These are phyloP conservation scores for Graphium colonna DNA, from an alignment of 2,888 invertebrate species.

Conservation along the genomic window DNA sequence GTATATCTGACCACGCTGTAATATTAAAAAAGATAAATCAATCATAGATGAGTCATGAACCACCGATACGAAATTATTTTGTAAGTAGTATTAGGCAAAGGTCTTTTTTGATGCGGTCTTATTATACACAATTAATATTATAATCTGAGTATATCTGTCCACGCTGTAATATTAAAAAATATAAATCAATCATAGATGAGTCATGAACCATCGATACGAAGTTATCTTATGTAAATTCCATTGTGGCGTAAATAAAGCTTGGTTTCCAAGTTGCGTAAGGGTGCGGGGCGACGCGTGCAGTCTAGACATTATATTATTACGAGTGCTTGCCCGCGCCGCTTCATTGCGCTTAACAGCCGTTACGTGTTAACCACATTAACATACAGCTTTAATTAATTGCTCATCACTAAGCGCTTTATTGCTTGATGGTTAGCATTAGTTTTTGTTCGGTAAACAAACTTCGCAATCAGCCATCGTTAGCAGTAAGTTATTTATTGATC, in stretches of 20 bases:
- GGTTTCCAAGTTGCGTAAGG: constrained; percentile 69
- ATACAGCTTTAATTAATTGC: constrained; percentile 65
- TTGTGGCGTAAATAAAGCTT: constrained; percentile 41
- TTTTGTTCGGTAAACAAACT: neutral
- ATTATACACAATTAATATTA: no score
- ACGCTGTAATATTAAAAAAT: no score
- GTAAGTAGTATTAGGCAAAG: neutral
- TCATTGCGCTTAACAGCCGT: constrained; percentile 60
- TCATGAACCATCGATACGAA: neutral
- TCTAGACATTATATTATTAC: constrained; percentile 59
- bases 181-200: neutral
- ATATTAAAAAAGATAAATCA: no score
- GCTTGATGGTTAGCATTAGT: constrained; percentile 39
- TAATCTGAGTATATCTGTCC: no score
- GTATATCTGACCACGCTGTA: no score
- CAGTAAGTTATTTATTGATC: neutral
- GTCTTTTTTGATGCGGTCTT: no score
- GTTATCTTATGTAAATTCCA: constrained; percentile 27
- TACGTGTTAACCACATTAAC: constrained; percentile 56
- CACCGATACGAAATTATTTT: no score
- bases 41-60: no score
- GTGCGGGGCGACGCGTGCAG: constrained; percentile 63
- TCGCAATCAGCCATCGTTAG: neutral
- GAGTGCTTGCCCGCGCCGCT: constrained; percentile 37
- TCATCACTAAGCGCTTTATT: constrained; percentile 48